Base-by-base conservation (phyloP, 2,888 invertebrate genomes). In the Anagyrus pseudococci region DNA sequence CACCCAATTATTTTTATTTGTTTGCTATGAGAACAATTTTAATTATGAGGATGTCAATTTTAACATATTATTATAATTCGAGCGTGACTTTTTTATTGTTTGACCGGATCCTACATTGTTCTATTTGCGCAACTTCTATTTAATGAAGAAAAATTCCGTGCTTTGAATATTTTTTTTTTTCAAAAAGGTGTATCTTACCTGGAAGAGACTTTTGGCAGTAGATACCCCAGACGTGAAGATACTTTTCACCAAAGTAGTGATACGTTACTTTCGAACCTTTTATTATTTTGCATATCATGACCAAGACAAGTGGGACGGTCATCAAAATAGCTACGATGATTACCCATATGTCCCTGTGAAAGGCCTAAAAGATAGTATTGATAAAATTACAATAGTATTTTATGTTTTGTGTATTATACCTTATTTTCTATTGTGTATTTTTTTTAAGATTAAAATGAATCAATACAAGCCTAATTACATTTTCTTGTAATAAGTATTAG, bases 181-280 rank as follows among this genome's bases (percentile, higher is more conserved):
- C n/a, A n/a, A n/a, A n/a, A n/a, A n/a, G n/a, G n/a, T n/a, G n/a
- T n/a, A n/a, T n/a, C n/a, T 62, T 53, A 66, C 66, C 66, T 33
- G 55, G 48, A 8, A 66, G 52, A 22, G 62, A 41, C 17, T 62
- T 62, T 48, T 66, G 66, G 23, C 66, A 66, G 25, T 62, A 62
- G 40, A 66, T 66, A 15, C 59, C 56, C 66, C 66, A 66, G 19
- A 62, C 20, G 4, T 17, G 20, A 17, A 66, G 40, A 19, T 62
- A 66, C 19, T 62, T 59, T 19, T 62, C 58, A 1, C 48, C 10
- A 8, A 66, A 41, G 46, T 47, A 40, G 23, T 44, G 25, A 15
- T 33, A 44, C 2, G 1, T 40, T 4, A 58, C 22, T 7, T 62
- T 44, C 4, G 13, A 37, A 4, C 49, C 53, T 13, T 49, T 37